Percentiles rank a stretch among this genome's conserved stretches.
Evolutionary conservation across 1,140 invertebrate species (phyloP).

Genomic region (Triops longicaudatus): DNA sequence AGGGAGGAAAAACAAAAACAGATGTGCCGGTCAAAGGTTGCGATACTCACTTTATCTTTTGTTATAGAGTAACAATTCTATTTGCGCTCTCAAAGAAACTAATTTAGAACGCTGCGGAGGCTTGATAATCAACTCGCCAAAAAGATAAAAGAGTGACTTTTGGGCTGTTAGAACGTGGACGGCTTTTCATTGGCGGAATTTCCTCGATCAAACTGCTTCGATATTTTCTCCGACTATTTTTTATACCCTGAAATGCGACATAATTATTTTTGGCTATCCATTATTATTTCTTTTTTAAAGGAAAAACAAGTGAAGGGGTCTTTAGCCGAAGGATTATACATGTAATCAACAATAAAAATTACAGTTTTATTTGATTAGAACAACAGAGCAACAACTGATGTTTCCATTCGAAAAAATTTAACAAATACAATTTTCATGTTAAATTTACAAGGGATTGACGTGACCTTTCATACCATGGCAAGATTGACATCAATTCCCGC

Average conservation of each 20-base stretch:
- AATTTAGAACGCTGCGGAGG: background rate
- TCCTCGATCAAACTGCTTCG: background rate
- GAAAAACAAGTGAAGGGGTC: background rate
- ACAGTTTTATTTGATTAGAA: background rate
- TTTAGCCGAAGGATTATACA: background rate
- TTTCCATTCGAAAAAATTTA: too few relatives aligned
- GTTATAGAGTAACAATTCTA: background rate
- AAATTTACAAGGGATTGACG: too few relatives aligned
- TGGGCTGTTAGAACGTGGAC: background rate
- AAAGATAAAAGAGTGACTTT: background rate
- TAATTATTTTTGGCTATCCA: too few relatives aligned
- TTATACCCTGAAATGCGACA: too few relatives aligned
- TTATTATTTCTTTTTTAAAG: background rate
- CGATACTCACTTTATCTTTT: background rate
- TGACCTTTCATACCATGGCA: background rate
- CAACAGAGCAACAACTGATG: background rate
- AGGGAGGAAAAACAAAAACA: background rate
- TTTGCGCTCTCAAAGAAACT: background rate
- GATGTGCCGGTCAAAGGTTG: background rate
- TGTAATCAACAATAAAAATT: background rate
- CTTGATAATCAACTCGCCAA: slow-evolving; percentile 5
- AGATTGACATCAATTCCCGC: background rate
- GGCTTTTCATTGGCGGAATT: background rate
- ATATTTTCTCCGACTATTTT: too few relatives aligned
- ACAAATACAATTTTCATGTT: too few relatives aligned